Conservation (phyloP, 1,140 invertebrate species). For the Drosophila sp. region DNA sequence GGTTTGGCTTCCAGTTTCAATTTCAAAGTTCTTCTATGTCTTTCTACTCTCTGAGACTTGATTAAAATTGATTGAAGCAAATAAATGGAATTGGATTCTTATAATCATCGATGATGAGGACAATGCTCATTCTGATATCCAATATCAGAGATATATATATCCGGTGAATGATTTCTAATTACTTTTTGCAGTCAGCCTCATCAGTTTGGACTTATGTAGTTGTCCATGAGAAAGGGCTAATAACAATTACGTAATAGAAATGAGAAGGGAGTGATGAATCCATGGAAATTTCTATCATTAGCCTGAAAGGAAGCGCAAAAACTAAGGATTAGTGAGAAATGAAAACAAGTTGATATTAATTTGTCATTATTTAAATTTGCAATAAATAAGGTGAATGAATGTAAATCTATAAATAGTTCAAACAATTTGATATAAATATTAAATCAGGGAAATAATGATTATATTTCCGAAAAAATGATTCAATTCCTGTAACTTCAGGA, state of each 20-base stretch:
- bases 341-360: too few species aligned
- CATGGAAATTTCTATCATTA: neutral
- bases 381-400: too few species aligned
- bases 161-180: constrained; percentile 55
- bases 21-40: neutral
- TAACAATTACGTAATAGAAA: too few species aligned
- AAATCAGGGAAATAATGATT: too few species aligned
- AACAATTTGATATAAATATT: too few species aligned
- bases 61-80: constrained; percentile 80
- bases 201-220: neutral
- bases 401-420: too few species aligned
- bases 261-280: neutral
- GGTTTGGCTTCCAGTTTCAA: constrained; percentile 16
- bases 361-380: too few species aligned
- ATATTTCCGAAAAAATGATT: too few species aligned
- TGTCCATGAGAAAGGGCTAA: neutral
- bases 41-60: constrained; percentile 40
- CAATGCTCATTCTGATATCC: constrained; percentile 22
- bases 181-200: constrained; percentile 2
- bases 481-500: too few species aligned
- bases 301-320: too few species aligned
- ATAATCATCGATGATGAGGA: constrained; percentile 44
- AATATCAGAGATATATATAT: constrained; percentile 26
- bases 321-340: too few species aligned
- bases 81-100: constrained; percentile 76